phyloP scores from a whole-genome alignment of 2,888 invertebrate genomes.

The Choreutis nemorana region DNA sequence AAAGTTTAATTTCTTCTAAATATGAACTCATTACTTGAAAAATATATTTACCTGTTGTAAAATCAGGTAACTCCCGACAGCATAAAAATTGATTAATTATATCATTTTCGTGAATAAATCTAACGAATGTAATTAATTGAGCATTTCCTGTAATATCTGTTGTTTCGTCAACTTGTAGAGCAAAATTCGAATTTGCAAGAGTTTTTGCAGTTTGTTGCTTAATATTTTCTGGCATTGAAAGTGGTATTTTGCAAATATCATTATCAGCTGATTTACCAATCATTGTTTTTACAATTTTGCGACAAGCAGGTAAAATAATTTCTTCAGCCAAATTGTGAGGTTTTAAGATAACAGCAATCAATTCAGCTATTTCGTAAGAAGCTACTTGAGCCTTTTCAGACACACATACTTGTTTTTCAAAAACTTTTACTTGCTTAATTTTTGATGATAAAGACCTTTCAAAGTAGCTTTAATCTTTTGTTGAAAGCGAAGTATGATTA shows the following conservation, averaged over 20 bases:
- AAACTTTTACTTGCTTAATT: no score
- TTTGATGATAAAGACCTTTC: slow-evolving; percentile 6
- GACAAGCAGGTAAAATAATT: slow-evolving; percentile 9
- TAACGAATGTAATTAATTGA: slow-evolving; percentile 10
- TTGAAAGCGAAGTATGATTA: no score
- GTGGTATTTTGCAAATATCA: slow-evolving; percentile 7
- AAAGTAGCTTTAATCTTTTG: slow-evolving; percentile 7
- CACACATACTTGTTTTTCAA: no score
- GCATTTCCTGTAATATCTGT: no score
- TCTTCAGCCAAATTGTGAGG: slow-evolving; percentile 7
- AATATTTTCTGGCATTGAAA: slow-evolving; percentile 9
- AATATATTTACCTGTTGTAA: slow-evolving; percentile 7
- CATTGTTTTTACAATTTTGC: no score
- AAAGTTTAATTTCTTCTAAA: slow-evolving; percentile 8
- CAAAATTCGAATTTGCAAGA: slow-evolving; percentile 4
- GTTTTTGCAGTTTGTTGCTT: slow-evolving; percentile 8
- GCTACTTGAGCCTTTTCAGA: no score
- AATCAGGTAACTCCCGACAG: slow-evolving; percentile 7
- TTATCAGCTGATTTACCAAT: slow-evolving; percentile 6
- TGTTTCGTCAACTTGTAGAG: slow-evolving; percentile 6
- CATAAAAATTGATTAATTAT: slow-evolving; percentile 9
- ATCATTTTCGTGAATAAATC: slow-evolving; percentile 8
- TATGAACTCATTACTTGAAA: slow-evolving; percentile 7
- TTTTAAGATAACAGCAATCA: slow-evolving; percentile 8
- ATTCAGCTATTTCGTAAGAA: no score